Evolutionary conservation across 1,140 invertebrate genomes (phyloP).

Genomic region (Formica selysi): DNA sequence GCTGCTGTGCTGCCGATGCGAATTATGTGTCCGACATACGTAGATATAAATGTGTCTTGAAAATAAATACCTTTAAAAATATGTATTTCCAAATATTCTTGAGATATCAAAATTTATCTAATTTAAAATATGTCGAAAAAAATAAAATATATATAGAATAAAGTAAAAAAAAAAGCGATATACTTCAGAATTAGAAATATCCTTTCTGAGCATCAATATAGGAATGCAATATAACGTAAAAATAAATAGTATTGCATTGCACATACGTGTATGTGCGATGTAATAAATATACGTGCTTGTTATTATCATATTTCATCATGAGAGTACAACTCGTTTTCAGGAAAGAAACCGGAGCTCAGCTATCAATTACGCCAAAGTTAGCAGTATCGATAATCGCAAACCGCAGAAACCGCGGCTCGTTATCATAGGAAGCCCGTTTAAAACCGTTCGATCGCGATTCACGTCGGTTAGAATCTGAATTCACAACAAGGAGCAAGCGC

Average conservation of each 20-base stretch:
- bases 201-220: neutral
- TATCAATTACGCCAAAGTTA: slow-evolving; percentile 56
- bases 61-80: slow-evolving; percentile 20
- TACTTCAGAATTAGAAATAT: neutral
- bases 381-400: slow-evolving; percentile 53
- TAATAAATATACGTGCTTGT: neutral
- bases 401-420: slow-evolving; percentile 54
- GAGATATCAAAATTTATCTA: slow-evolving; percentile 1
- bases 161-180: neutral
- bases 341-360: slow-evolving; percentile 52
- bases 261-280: neutral
- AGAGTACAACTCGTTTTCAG: slow-evolving; percentile 3
- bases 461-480: slow-evolving; percentile 29
- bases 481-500: slow-evolving; percentile 34
- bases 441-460: slow-evolving; percentile 38
- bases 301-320: slow-evolving; percentile 49
- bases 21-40: neutral
- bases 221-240: neutral
- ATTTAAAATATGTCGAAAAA: neutral
- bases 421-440: slow-evolving; percentile 44
- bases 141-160: neutral
- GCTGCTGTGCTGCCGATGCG: neutral
- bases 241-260: neutral
- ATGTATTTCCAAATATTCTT: slow-evolving; percentile 17
- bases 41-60: slow-evolving; percentile 43